Evolutionary conservation across 2,113 vertebrate genomes (phyloP).

Genomic region (Petroica traversi): DNA sequence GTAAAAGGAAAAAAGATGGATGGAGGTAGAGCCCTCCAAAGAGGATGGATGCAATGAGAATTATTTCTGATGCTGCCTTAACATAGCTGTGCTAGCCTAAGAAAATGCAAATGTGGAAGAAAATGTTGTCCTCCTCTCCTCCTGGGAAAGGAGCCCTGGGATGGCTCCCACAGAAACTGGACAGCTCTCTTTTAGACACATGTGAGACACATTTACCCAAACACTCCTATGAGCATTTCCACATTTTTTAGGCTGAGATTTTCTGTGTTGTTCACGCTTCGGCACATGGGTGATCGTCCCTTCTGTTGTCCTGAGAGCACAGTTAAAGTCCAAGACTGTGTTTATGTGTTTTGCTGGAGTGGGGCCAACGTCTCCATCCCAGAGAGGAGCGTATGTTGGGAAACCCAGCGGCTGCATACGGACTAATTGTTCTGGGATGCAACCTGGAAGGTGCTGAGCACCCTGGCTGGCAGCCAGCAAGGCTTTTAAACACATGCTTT

Average conservation of each 20-base stretch:
- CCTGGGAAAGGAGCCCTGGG: background rate
- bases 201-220: background rate
- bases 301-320: background rate
- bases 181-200: background rate
- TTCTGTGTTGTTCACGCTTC: background rate
- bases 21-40: background rate
- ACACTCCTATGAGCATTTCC: background rate
- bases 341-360: background rate
- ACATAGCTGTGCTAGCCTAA: background rate
- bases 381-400: background rate
- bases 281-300: background rate
- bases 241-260: background rate
- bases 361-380: background rate
- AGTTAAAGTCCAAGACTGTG: background rate
- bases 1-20: background rate
- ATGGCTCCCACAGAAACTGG: background rate
- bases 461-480: background rate
- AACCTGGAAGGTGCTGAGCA: conserved; percentile 4
- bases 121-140: background rate
- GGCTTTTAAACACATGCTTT: conserved; percentile 25
- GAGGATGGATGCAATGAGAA: background rate
- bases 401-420: background rate
- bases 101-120: background rate
- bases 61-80: background rate
- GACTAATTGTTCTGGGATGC: background rate